Evolutionary conservation across 2,797 vertebrate genomes (phyloP).

Genomic region (Cyprinella venusta): DNA sequence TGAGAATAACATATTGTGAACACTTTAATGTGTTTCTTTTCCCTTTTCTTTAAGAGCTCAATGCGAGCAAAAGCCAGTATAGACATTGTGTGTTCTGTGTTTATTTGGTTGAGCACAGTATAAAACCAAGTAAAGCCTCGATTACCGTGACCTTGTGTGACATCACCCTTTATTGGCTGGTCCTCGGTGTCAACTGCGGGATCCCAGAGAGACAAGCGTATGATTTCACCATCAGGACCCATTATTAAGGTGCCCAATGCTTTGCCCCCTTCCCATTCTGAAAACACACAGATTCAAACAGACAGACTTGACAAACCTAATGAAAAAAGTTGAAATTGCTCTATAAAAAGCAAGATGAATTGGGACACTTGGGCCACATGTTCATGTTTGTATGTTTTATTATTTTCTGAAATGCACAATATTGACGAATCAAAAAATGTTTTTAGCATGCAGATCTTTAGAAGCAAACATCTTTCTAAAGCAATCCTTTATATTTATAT

Average conservation of each 20-base stretch:
- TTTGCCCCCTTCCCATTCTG: slow-evolving; percentile 72
- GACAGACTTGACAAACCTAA: slow-evolving; percentile 15
- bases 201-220: slow-evolving; percentile 70
- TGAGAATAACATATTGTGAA: slow-evolving; percentile 22
- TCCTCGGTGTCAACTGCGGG: slow-evolving; percentile 54
- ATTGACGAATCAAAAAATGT: background rate
- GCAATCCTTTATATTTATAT: background rate
- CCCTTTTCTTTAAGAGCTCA: slow-evolving; percentile 12
- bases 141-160: slow-evolving; percentile 68
- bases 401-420: background rate
- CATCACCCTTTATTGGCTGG: slow-evolving; percentile 56
- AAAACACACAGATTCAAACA: slow-evolving; percentile 58
- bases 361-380: background rate
- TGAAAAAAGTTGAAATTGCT: slow-evolving; percentile 4
- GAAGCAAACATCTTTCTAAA: background rate
- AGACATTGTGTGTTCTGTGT: slow-evolving; percentile 35
- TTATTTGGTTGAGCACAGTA: slow-evolving; percentile 27
- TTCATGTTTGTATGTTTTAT: background rate
- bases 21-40: background rate
- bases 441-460: background rate
- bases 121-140: slow-evolving; percentile 40
- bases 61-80: background rate
- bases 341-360: background rate
- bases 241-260: slow-evolving; percentile 70
- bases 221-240: slow-evolving; percentile 75